Evolutionary conservation across 1,140 invertebrate species (phyloP).

Genomic region (Drosophila equinoxialis): DNA sequence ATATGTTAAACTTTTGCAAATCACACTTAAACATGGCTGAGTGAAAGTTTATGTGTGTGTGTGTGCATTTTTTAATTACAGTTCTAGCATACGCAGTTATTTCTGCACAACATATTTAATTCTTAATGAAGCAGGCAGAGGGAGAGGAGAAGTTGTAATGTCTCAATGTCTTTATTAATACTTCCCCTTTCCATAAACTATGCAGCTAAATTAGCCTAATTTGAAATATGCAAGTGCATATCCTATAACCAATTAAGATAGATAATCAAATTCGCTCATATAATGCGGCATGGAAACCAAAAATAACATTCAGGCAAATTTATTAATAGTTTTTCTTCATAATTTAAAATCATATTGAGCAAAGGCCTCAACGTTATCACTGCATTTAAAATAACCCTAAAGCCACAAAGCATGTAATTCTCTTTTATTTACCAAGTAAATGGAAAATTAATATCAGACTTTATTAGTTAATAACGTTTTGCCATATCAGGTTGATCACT

Average conservation of each 20-base stretch:
- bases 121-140: not conserved
- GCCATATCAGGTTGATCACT: conserved; percentile 3
- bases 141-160: not conserved
- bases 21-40: conserved; percentile 17
- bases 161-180: not conserved
- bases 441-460: not conserved
- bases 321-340: too few relatives aligned
- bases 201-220: conserved; percentile 32
- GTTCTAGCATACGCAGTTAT: conserved; percentile 48
- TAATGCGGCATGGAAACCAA: too few relatives aligned
- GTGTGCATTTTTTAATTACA: conserved; percentile 21
- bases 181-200: conserved; percentile 10
- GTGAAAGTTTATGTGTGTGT: not conserved
- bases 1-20: conserved; percentile 43
- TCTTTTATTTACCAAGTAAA: not conserved
- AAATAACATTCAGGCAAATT: too few relatives aligned
- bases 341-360: too few relatives aligned
- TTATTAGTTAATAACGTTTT: not conserved
- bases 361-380: too few relatives aligned
- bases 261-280: too few relatives aligned
- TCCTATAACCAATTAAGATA: not conserved
- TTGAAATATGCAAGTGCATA: conserved; percentile 11
- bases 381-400: too few relatives aligned
- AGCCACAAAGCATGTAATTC: not conserved
- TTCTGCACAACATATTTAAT: conserved; percentile 21